Evolutionary conservation across 2,888 invertebrate genomes (phyloP), one percentile per base, ranked within the genome.

Genomic region (Hybos culiciformis): DNA sequence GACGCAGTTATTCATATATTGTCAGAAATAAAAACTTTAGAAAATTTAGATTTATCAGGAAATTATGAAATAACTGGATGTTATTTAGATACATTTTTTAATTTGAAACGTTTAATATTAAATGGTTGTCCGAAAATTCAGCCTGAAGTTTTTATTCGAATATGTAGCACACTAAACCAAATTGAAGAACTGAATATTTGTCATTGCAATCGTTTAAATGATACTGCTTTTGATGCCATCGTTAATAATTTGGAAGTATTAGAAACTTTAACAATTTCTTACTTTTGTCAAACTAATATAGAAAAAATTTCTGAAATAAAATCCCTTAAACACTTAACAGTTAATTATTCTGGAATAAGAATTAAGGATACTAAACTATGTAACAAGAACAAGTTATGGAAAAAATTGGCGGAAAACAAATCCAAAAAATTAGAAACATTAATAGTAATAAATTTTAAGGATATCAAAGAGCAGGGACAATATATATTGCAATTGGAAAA

Each of bases 151-250:
- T 50, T 50, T 38, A 43, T 41, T 7, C 34, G 37, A 14, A 23
- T 48, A 14, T 44, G 42, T 32, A 11, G 11, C 23, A 44, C 40
- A 29, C 39, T 32, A 31, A 39, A 20, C 4, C 38, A 44, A 21
- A 24, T 48, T 24, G 46, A 40, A 40, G 41, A 38, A 19, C 29
- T 50, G 33, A 47, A 50, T 38, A 48, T 50, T 34, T 20, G 38
- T 12, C 33, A 33, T 24, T 50, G 48, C 29, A 39, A 44, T 39
- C 44, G 42, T 12, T 33, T 50, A 39, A 42, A 39, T 39, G 24
- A 41, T 9, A 11, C 32, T 2, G 37, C 41, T 12, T 34, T 44
- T 19, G n/a, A 39, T 2, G 21, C 15, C 5, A 26, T 48, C 37
- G 20, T 37, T 9, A 8, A 31, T 12, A 46, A 42, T 21, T 43